Evolutionary conservation across 1,140 invertebrate species (phyloP), one percentile per base, ranked within the genome.

Genomic region (Chrysomallon squamiferum): DNA sequence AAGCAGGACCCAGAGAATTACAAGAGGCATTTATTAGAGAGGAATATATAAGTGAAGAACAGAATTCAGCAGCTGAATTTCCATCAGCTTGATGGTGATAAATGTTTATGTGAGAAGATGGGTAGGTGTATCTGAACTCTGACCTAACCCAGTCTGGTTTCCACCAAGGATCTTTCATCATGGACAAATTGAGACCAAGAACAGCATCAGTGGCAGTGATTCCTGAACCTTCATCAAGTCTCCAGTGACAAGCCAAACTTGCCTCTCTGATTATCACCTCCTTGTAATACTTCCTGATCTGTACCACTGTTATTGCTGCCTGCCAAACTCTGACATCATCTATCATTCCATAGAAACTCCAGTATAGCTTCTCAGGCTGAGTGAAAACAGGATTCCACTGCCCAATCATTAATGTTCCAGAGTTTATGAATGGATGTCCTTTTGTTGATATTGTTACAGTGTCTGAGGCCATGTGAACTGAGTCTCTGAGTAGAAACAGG

Each of bases 251-350:
- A 25, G 64, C 57, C 15, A 74, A 59, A 29, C 43, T 57, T 22
- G 27, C 27, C 11, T 61, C 35, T 15, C 20, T 49, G 6, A 29
- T 18, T 15, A 32, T 54, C 25, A 68, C 49, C 15, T 43, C 60
- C 15, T 9, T 62, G 38, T 69, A 74, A 4, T 67, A 60, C 50
- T 35, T 38, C 18, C 62, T 45, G 25, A 76, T 71, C 47, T 70
- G 62, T 20, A 59, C 47, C 3, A 66, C 41, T 25, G 62, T 65
- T 41, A 74, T 32, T n/a, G 33, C 18, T 52, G 47, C 65, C 29
- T 68, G 72, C 70, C 73, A 76, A 18, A 76, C 56, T 49, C 70
- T 60, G 20, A 76, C 45, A 30, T 76, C 75, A 50, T 74, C 72
- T 22, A 76, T 58, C 2, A 58, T 29, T 50, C 75, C 75, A 20